Conservation (phyloP, 2,888 invertebrate species). For the Lutraria lutraria region DNA sequence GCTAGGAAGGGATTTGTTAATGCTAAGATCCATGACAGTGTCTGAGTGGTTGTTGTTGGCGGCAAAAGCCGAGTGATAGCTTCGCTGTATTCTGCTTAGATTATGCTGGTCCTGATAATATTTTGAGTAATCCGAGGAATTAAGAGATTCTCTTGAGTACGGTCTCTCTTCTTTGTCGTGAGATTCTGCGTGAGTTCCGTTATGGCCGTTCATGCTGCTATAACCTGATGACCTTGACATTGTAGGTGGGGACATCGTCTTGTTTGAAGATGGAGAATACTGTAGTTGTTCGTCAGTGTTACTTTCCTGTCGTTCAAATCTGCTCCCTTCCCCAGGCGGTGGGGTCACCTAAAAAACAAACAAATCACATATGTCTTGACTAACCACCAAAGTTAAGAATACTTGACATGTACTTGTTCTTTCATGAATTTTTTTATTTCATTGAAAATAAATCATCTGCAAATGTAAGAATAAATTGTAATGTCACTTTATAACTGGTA, state of each 20-base stretch:
- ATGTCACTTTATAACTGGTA: no score
- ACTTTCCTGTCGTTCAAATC: constrained; percentile 46
- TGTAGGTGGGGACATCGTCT: constrained; percentile 67
- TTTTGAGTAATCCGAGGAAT: constrained; percentile 43
- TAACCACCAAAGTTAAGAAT: no score
- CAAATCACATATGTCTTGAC: background rate
- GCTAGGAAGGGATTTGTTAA: constrained; percentile 79
- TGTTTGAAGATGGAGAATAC: constrained; percentile 67
- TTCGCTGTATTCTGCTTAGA: constrained; percentile 62
- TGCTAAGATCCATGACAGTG: constrained; percentile 81
- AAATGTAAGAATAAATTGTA: no score
- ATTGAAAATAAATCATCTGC: no score
- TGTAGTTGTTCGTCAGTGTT: constrained; percentile 55
- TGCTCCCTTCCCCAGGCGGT: constrained; percentile 46
- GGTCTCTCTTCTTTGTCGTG: constrained; percentile 62
- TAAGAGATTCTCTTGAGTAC: constrained; percentile 51
- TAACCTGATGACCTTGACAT: constrained; percentile 54
- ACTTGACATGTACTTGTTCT: no score
- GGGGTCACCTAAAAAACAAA: constrained; percentile 58
- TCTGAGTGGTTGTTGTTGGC: constrained; percentile 34
- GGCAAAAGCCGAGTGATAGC: constrained; percentile 60
- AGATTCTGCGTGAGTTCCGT: constrained; percentile 49
- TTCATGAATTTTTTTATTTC: no score
- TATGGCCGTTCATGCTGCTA: constrained; percentile 55
- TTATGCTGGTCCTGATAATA: constrained; percentile 69